Percentiles rank a stretch among this genome's conserved stretches.
These are phyloP conservation scores for Pharmacophagus antenor DNA, from an alignment of 2,888 invertebrate species.

Conservation along the genomic window DNA sequence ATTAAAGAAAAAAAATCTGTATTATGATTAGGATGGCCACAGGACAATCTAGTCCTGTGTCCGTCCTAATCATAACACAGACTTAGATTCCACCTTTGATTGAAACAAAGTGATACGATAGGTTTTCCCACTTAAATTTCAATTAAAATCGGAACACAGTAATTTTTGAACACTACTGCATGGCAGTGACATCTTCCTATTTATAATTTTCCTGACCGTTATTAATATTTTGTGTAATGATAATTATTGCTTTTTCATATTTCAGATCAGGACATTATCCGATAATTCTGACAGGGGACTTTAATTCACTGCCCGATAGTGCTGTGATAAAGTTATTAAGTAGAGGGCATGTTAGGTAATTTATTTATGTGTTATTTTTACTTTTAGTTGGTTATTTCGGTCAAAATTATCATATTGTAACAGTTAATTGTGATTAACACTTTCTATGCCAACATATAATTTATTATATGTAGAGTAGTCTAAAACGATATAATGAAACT, in stretches of 20 bases:
- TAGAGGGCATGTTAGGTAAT: constrained; percentile 80
- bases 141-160: too few relatives aligned
- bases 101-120: too few relatives aligned
- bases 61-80: too few relatives aligned
- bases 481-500: background rate
- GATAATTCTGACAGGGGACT: constrained; percentile 94
- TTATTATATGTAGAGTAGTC: background rate
- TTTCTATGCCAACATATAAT: background rate
- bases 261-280: constrained; percentile 83
- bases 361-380: constrained; percentile 8
- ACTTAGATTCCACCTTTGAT: too few relatives aligned
- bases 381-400: background rate
- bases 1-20: too few relatives aligned
- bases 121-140: too few relatives aligned
- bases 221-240: too few relatives aligned
- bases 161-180: too few relatives aligned
- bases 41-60: too few relatives aligned
- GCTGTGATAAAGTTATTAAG: constrained; percentile 86
- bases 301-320: constrained; percentile 90
- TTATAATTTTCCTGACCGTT: too few relatives aligned
- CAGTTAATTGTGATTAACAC: background rate
- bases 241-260: constrained; percentile 29
- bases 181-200: too few relatives aligned
- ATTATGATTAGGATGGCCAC: too few relatives aligned
- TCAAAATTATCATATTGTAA: background rate